Evolutionary conservation across 1,140 invertebrate species (phyloP), one percentile per base, ranked within the genome.

Genomic region (Drosophila nebulosa): DNA sequence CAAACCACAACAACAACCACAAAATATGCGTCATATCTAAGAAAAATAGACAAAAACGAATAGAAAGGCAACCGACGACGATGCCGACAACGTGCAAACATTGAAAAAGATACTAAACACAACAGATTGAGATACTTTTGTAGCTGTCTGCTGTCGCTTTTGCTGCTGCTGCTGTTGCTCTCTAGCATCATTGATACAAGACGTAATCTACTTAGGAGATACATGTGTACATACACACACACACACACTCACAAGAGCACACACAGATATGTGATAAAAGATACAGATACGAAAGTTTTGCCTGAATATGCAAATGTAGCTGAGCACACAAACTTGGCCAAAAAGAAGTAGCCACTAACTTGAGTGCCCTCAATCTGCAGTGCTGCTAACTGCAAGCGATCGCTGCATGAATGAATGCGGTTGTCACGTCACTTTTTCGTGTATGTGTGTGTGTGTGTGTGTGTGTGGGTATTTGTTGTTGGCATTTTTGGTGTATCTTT

Each of bases 321-420:
- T 73, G 32, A 12, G 24, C 30, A 64, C 52, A 50, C 62, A 74
- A 51, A 74, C 12, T 60, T 62, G 60, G 58, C 57, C 18, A 4
- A 22, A 46, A 14, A 55, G 14, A 63, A 46, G 61, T 58, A 56
- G 35, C 52, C 35, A 18, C 36, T n/a, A 63, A 51, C 32, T 73
- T 32, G 36, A 67, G 24, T 62, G 58, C 32, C 56, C 55, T 55
- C 61, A 74, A 60, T 85, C 57, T 59, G 39, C 39, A 9, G 7
- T 46, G 39, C n/a, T 39, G 36, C 39, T 32, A 32, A 32, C 10
- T 32, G 30, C 30, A 32, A 32, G 10, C 10, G 30, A 32, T 71
- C 77, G 69, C 63, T 70, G 69, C 73, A 84, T 86, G 80, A 84
- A 84, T 85, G 78, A 78, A 81, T 78, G 62, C 56, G 79, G 50